Evolutionary conservation across 2,888 invertebrate species (phyloP).

Genomic region (Belgica antarctica): DNA sequence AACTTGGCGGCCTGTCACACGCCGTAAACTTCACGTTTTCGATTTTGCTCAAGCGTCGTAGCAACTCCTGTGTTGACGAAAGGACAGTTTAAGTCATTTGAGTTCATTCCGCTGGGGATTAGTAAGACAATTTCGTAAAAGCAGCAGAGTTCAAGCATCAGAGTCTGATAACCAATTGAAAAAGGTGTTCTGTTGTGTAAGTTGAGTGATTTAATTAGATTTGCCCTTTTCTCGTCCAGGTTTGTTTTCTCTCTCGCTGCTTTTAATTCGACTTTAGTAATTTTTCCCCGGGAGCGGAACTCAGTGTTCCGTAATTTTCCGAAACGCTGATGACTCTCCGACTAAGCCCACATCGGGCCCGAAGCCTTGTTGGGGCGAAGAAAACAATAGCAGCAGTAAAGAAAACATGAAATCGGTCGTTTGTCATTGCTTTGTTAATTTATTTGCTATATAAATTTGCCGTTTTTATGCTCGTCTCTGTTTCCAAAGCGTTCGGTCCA

Average conservation of each 20-base stretch:
- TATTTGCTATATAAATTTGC: neutral
- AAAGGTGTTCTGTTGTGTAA: slow-evolving; percentile 34
- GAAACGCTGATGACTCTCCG: too few relatives aligned
- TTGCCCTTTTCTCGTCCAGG: slow-evolving; percentile 7
- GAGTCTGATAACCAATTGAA: slow-evolving; percentile 9
- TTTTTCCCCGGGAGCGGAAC: neutral
- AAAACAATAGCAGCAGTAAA: neutral
- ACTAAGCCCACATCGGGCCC: neutral
- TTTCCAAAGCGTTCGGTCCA: neutral
- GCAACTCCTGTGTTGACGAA: too few relatives aligned
- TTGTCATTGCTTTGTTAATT: neutral
- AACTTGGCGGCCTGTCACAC: neutral
- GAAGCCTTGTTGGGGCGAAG: too few relatives aligned
- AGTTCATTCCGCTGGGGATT: too few relatives aligned
- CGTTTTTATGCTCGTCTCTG: neutral
- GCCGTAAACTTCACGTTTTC: too few relatives aligned
- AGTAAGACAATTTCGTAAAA: too few relatives aligned
- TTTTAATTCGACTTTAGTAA: slow-evolving; percentile 1
- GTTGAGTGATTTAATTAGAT: slow-evolving; percentile 40
- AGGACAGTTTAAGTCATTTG: too few relatives aligned
- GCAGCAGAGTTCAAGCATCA: neutral
- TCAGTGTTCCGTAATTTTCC: too few relatives aligned
- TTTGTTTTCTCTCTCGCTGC: neutral
- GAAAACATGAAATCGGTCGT: neutral
- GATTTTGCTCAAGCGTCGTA: too few relatives aligned